These are phyloP conservation scores for Microtus californicus DNA, from an alignment of 2,797 vertebrate species.

Conservation along the genomic window DNA sequence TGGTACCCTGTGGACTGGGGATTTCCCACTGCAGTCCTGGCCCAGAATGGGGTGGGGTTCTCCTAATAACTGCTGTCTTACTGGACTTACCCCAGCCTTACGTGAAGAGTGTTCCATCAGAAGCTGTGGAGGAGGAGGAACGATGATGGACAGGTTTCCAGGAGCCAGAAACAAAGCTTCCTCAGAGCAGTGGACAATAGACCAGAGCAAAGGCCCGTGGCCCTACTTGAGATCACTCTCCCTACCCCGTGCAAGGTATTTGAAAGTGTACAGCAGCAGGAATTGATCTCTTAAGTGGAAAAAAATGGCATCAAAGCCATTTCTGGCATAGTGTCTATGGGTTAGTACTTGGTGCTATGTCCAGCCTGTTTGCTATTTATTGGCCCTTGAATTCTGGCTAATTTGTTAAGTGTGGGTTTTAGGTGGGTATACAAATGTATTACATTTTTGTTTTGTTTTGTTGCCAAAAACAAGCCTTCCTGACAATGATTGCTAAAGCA, in stretches of 20 bases:
- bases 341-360: conserved; percentile 73
- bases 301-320: background rate
- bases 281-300: background rate
- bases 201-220: background rate
- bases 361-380: conserved; percentile 52
- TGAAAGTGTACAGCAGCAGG: background rate
- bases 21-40: background rate
- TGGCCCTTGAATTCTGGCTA: conserved; percentile 57
- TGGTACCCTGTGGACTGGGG: background rate
- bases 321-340: conserved; percentile 43
- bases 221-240: background rate
- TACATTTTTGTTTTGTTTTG: conserved; percentile 57
- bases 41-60: background rate
- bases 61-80: background rate
- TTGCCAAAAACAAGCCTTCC: conserved; percentile 82
- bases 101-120: background rate
- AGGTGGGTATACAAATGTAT: conserved; percentile 66
- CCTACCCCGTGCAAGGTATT: background rate
- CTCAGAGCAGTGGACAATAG: background rate
- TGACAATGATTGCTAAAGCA: conserved; percentile 66
- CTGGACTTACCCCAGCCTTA: background rate
- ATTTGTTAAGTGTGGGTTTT: conserved; percentile 71
- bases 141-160: background rate
- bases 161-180: background rate
- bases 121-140: background rate